A percentile compares a stretch with the other conserved stretches of the same genome.
phyloP scores from a whole-genome alignment of 35 echinoderm and acorn worm species.

The Hemicentrotus pulcherrimus region DNA sequence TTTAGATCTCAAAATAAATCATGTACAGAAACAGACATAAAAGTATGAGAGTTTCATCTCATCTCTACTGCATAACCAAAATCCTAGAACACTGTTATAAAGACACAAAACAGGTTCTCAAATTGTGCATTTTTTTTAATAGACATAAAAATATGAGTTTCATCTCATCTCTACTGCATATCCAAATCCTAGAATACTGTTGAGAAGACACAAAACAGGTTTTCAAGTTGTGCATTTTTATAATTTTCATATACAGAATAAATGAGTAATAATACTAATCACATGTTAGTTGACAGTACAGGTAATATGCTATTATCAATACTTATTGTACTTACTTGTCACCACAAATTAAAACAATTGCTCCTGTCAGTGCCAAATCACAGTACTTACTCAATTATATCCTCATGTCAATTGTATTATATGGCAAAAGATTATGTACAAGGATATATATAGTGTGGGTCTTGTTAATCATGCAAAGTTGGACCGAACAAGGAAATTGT shows the following conservation, averaged over 20 bases:
- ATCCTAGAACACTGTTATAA: too few species aligned
- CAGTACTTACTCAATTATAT: background rate
- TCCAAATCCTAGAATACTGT: too few species aligned
- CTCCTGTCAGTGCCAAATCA: background rate
- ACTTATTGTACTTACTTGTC: background rate
- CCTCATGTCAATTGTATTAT: background rate
- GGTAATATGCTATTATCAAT: background rate
- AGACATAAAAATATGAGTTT: background rate
- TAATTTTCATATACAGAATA: background rate
- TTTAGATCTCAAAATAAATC: too few species aligned
- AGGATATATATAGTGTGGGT: background rate
- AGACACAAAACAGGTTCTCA: too few species aligned
- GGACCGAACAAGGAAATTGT: background rate
- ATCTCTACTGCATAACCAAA: too few species aligned
- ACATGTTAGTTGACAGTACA: background rate
- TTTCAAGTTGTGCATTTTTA: too few species aligned
- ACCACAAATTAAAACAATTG: background rate
- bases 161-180: too few species aligned
- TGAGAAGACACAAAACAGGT: too few species aligned
- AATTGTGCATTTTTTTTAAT: too few species aligned
- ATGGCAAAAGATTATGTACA: background rate
- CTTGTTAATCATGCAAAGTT: background rate
- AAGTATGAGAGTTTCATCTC: too few species aligned
- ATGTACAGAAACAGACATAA: too few species aligned
- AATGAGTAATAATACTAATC: background rate